These are phyloP conservation scores for Ophioninae sp. DNA, from an alignment of 2,888 invertebrate genomes.

Conservation along the genomic window DNA sequence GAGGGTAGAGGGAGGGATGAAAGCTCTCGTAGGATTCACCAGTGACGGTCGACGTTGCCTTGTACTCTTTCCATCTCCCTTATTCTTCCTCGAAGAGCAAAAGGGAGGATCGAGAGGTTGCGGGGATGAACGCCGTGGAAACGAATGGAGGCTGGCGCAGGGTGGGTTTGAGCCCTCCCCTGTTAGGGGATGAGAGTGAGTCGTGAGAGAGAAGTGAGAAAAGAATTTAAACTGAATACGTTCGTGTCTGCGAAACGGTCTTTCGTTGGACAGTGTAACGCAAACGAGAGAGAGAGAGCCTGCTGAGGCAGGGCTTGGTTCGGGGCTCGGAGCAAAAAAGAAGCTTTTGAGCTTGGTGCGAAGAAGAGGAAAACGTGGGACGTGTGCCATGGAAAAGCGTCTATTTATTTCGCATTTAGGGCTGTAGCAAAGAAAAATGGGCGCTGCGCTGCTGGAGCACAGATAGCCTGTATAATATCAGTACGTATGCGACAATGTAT, in stretches of 20 bases:
- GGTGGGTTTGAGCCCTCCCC: constrained; percentile 4
- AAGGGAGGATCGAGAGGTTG: constrained; percentile 37
- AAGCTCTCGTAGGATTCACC: constrained; percentile 42
- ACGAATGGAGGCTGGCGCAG: constrained; percentile 9
- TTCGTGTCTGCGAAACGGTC: constrained; percentile 59
- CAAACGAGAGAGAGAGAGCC: constrained; percentile 19
- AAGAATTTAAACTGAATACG: constrained; percentile 66
- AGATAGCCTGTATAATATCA: constrained; percentile 35
- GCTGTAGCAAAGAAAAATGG: constrained; percentile 55
- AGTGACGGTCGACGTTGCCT: constrained; percentile 56
- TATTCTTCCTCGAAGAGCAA: constrained; percentile 17
- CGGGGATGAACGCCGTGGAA: constrained; percentile 20
- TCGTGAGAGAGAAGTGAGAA: constrained; percentile 58
- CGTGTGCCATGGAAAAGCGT: constrained; percentile 54
- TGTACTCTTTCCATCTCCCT: constrained; percentile 21
- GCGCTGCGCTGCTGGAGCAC: constrained; percentile 33
- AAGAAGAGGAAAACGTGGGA: constrained; percentile 45
- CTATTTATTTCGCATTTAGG: constrained; percentile 71
- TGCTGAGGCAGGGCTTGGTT: neutral
- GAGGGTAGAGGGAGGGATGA: neutral
- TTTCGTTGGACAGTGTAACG: constrained; percentile 46
- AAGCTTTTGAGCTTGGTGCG: constrained; percentile 44
- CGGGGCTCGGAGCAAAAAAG: constrained; percentile 23
- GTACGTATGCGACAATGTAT: constrained; percentile 36
- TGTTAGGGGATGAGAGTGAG: constrained; percentile 28